These are phyloP conservation scores for Leptopilina syphax DNA, from an alignment of 2,888 invertebrate genomes.

Conservation along the genomic window DNA sequence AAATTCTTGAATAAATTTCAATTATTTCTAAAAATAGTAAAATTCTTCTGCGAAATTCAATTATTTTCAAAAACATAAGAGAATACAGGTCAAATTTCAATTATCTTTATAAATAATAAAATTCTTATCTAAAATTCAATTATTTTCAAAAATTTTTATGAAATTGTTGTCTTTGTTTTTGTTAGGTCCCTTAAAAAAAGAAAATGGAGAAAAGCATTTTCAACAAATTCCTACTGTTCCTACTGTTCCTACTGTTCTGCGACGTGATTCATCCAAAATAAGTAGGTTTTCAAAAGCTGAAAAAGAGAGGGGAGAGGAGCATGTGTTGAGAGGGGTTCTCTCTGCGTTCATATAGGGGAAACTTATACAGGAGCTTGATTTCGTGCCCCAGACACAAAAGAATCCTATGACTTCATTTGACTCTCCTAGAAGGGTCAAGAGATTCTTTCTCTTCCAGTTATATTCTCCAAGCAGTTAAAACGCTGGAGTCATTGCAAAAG, in stretches of 20 bases:
- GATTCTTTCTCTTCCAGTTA: slow-evolving; percentile 38
- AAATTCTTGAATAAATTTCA: no score
- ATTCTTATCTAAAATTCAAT: no score
- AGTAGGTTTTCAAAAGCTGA: slow-evolving; percentile 18
- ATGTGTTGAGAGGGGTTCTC: not conserved
- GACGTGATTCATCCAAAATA: slow-evolving; percentile 35
- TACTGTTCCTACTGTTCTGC: no score
- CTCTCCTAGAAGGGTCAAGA: slow-evolving; percentile 52
- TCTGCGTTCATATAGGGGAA: not conserved
- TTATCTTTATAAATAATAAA: no score
- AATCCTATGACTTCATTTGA: slow-evolving; percentile 50
- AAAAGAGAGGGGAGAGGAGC: not conserved
- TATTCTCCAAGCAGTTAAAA: slow-evolving; percentile 8
- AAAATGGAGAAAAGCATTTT: slow-evolving; percentile 3
- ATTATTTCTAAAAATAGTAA: no score
- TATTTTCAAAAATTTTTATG: no score
- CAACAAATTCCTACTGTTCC: slow-evolving; percentile 8
- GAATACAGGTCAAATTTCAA: no score
- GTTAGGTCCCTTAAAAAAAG: not conserved
- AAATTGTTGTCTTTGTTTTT: no score
- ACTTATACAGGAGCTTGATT: slow-evolving; percentile 53
- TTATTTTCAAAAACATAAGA: no score
- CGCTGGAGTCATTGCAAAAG: not conserved
- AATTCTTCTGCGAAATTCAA: no score
- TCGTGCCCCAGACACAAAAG: slow-evolving; percentile 52